Evolutionary conservation across 2,888 invertebrate species (phyloP).

Genomic region (Nymphalis urticae): DNA sequence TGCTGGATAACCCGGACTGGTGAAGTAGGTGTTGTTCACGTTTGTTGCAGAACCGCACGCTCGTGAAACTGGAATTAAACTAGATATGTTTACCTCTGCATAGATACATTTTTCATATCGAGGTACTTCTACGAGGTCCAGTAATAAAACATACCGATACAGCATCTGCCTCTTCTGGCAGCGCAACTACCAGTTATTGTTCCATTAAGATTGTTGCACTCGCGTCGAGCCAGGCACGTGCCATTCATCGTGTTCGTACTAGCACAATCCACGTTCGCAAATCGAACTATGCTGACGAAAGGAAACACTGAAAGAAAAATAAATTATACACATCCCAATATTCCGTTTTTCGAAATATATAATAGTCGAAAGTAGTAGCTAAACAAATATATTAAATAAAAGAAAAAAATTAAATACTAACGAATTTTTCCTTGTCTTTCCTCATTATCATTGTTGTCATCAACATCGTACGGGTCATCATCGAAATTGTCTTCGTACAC

Average conservation of each 20-base stretch:
- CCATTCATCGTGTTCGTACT: slow-evolving; percentile 85
- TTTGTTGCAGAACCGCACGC: slow-evolving; percentile 86
- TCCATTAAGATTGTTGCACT: slow-evolving; percentile 87
- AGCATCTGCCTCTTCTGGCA: slow-evolving; percentile 88
- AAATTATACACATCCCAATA: background rate
- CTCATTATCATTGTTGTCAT: slow-evolving; percentile 38
- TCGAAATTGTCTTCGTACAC: slow-evolving; percentile 48
- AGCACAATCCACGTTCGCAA: slow-evolving; percentile 86
- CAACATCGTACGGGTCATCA: slow-evolving; percentile 43
- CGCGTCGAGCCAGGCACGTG: slow-evolving; percentile 88
- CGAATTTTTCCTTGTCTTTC: slow-evolving; percentile 64
- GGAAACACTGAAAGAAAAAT: slow-evolving; percentile 79
- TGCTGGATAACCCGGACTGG: slow-evolving; percentile 88
- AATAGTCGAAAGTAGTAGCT: background rate
- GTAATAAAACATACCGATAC: slow-evolving; percentile 84
- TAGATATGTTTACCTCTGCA: too few relatives aligned
- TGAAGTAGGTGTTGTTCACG: slow-evolving; percentile 92
- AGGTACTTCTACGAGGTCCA: too few relatives aligned
- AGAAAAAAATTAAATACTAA: slow-evolving; percentile 47
- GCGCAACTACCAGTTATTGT: slow-evolving; percentile 88
- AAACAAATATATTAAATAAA: too few relatives aligned
- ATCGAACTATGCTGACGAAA: slow-evolving; percentile 88
- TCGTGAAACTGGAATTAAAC: slow-evolving; percentile 82
- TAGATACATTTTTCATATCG: too few relatives aligned
- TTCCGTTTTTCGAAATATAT: background rate